Conservation (phyloP, 2,888 invertebrate species). For the Cylloceria caligata region DNA sequence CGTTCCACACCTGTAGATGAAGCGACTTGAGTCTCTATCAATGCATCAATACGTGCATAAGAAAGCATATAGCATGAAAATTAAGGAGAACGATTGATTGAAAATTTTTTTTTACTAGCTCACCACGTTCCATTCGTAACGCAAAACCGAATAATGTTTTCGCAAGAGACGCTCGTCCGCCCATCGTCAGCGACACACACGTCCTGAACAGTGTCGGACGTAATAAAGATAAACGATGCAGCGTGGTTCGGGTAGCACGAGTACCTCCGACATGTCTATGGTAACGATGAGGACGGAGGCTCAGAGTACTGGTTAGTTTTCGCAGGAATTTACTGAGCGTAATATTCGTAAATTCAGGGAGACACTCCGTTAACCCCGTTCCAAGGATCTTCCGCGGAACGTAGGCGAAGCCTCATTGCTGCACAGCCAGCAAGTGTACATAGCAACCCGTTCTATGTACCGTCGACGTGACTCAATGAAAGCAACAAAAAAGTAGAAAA, state of each 20-base stretch:
- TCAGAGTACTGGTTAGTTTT: not conserved
- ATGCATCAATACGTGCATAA: not conserved
- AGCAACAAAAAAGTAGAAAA: not conserved
- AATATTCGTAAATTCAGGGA: conserved; percentile 5
- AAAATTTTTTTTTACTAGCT: conserved; percentile 24
- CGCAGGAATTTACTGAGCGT: conserved; percentile 10
- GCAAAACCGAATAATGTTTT: conserved; percentile 25
- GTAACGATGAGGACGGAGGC: not conserved
- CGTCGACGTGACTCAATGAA: conserved; percentile 4
- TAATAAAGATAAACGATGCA: conserved; percentile 47
- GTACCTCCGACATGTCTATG: not conserved
- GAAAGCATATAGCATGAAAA: not conserved
- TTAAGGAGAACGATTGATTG: not conserved
- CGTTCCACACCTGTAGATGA: not conserved
- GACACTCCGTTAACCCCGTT: conserved; percentile 21
- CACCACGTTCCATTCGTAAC: conserved; percentile 10
- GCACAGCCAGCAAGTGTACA: not conserved
- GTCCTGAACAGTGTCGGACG: conserved; percentile 6
- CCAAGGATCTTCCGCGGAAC: conserved; percentile 7
- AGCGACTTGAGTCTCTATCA: not conserved
- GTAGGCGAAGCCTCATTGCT: not conserved
- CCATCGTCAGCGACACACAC: conserved; percentile 2
- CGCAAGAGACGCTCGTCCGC: not conserved
- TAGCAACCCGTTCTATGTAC: not conserved
- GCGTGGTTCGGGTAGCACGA: conserved; percentile 3